These are phyloP conservation scores for Aporophyla lueneburgensis DNA, from an alignment of 2,888 invertebrate genomes.

Conservation along the genomic window DNA sequence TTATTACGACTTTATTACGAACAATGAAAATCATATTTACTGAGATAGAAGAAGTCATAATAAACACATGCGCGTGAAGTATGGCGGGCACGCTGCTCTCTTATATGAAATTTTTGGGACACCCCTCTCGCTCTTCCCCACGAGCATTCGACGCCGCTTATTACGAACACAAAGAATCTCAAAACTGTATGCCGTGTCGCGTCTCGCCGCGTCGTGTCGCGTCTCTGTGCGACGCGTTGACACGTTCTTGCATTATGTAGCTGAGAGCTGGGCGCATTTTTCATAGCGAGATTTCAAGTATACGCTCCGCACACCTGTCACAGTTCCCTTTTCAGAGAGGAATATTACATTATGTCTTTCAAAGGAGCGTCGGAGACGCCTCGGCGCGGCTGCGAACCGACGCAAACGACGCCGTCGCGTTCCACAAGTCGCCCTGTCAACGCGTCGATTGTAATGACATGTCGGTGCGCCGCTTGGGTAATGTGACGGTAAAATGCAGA, in stretches of 20 bases:
- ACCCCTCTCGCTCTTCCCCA: constrained; percentile 53
- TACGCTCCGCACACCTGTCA: constrained; percentile 85
- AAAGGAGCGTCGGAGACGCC: constrained; percentile 72
- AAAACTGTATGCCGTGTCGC: constrained; percentile 73
- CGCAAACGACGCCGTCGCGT: constrained; percentile 51
- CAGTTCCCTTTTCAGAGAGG: constrained; percentile 78
- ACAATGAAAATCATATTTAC: constrained; percentile 88
- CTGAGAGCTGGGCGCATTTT: constrained; percentile 83
- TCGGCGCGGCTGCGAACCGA: constrained; percentile 52
- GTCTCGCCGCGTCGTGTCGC: constrained; percentile 65
- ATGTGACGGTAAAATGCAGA: constrained; percentile 70
- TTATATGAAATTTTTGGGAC: constrained; percentile 75
- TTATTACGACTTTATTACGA: constrained; percentile 86
- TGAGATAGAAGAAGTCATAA: constrained; percentile 82
- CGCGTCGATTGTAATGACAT: constrained; percentile 70
- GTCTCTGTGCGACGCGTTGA: constrained; percentile 76
- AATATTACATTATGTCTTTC: constrained; percentile 87
- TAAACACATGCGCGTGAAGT: constrained; percentile 84
- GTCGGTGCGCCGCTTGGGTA: constrained; percentile 65
- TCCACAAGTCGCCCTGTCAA: constrained; percentile 69
- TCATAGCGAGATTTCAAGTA: constrained; percentile 85
- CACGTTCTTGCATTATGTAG: constrained; percentile 86
- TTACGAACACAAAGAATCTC: constrained; percentile 86
- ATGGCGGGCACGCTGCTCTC: constrained; percentile 70
- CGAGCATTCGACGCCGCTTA: constrained; percentile 82